Base-by-base conservation (phyloP, 2,113 vertebrate species). In the Vanacampus margaritifer region DNA sequence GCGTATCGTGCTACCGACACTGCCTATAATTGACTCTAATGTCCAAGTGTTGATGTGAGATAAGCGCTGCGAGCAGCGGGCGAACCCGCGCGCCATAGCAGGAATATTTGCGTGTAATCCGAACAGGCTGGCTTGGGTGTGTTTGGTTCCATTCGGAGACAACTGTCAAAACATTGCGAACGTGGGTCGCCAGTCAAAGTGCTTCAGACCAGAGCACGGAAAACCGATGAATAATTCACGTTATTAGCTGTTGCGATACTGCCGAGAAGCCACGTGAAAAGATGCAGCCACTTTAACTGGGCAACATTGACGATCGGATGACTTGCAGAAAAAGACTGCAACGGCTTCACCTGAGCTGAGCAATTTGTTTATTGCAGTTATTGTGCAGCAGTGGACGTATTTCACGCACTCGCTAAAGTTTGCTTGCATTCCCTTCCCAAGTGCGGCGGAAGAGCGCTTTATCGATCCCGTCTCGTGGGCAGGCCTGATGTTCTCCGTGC, bases 401-500 rank as follows among this genome's bases (percentile, higher is more conserved):
- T 16, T 17, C 8, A 6, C 28, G 54, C 26, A 16, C 26, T 28
- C 13, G 16, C 5, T 5, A 28, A 32, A 57, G 54, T 14, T 6
- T 6, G 54, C 54, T 28, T 14, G 26, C n/a, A n/a, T 32, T 32
- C 2, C 53, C 14, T 28, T 57, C 13, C 16, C 10, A 51, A 67
- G 67, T 51, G 58, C 45, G 51, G 65, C 67, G 60, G 73, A 82
- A 60, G 41, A 64, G 68, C 54, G 35, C 53, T 3, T 60, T 60
- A 78, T 83, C 39, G 76, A 88, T 80, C 69, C 32, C 21, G 64
- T 17, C 46, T 51, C 19, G 16, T 14, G 65, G 46, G 59, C 62
- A 6, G 72, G 13, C 11, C 39, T 13, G 51, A 56, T 73, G 75
- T 70, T 70, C 73, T 61, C 74, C 74, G 68, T 76, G 67, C 73